A percentile compares a stretch with the other conserved stretches of the same genome.
Conservation (phyloP, 2,888 invertebrate species). For the Eretmocerus hayati region DNA sequence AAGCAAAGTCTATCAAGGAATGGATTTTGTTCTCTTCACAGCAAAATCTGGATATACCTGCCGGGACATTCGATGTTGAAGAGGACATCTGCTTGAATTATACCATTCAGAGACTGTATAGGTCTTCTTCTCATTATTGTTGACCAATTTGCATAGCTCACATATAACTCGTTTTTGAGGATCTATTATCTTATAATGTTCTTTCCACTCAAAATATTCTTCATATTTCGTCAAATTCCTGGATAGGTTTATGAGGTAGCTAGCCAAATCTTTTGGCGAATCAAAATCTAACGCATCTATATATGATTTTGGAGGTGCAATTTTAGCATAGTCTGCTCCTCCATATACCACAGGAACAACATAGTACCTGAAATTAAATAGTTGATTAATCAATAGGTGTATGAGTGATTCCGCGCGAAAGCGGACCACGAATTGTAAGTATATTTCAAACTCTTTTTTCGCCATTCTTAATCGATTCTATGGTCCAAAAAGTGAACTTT, state of each 20-base stretch:
- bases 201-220: conserved; percentile 62
- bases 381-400: no score
- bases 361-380: conserved; percentile 38
- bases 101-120: conserved; percentile 33
- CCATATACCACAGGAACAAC: conserved; percentile 63
- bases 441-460: no score
- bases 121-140: conserved; percentile 28
- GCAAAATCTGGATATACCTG: conserved; percentile 8
- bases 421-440: no score
- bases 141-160: conserved; percentile 52
- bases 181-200: conserved; percentile 48
- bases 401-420: no score
- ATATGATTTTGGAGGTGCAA: conserved; percentile 57
- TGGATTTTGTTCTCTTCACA: conserved; percentile 3
- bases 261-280: conserved; percentile 53
- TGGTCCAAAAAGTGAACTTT: no score
- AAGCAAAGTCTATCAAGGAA: neutral
- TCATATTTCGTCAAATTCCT: conserved; percentile 54
- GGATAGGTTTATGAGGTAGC: conserved; percentile 51
- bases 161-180: conserved; percentile 53
- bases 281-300: conserved; percentile 60
- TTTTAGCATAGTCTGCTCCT: conserved; percentile 56
- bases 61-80: conserved; percentile 25
- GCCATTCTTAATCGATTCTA: no score
- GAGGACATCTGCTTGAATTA: conserved; percentile 27